Conservation (phyloP, 1,140 invertebrate species). For the Pentalonia nigronervosa region DNA sequence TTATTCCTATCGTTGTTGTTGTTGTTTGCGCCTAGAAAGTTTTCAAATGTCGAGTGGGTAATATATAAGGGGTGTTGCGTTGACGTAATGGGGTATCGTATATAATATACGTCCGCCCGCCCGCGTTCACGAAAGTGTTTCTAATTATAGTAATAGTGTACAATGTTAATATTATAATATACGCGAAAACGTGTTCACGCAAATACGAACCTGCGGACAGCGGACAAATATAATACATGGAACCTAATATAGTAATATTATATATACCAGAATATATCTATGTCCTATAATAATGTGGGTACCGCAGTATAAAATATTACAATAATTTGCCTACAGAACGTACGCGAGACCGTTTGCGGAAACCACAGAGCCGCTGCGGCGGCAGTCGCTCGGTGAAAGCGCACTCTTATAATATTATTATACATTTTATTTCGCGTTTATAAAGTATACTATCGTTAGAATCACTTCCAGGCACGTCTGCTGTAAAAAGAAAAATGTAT, state of each 20-base stretch:
- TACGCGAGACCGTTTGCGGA: not conserved
- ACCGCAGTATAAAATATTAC: not conserved
- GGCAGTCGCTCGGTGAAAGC: not conserved
- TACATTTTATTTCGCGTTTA: not conserved
- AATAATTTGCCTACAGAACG: not conserved
- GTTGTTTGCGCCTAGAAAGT: not conserved
- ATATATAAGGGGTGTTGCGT: too few species aligned
- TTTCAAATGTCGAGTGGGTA: too few species aligned
- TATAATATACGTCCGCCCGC: too few species aligned
- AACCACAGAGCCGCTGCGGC: not conserved
- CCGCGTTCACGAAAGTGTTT: not conserved
- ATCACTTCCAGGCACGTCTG: not conserved
- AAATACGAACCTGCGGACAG: not conserved
- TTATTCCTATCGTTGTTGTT: not conserved
- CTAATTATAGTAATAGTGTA: not conserved
- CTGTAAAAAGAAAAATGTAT: not conserved
- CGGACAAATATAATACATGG: not conserved
- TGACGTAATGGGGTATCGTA: too few species aligned
- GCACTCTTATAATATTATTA: not conserved
- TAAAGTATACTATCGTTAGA: not conserved
- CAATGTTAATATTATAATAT: not conserved
- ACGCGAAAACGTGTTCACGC: not conserved
- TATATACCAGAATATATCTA: not conserved
- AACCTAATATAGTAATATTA: too few species aligned
- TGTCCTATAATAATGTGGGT: not conserved